phyloP scores from a whole-genome alignment of 2,888 invertebrate species.

The Stenotaenia linearis region DNA sequence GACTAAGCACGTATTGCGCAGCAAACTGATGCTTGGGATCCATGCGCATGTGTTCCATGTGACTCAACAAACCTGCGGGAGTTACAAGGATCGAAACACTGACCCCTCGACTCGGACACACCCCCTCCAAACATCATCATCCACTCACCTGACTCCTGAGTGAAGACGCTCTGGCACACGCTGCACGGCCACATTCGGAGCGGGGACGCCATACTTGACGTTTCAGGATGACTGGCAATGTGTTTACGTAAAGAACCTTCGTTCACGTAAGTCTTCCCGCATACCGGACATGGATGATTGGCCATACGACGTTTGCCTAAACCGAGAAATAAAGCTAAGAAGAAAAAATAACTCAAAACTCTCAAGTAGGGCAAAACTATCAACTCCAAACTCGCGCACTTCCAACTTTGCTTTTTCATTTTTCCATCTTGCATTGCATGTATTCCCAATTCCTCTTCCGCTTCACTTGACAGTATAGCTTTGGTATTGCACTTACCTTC shows the following conservation, averaged over 20 bases:
- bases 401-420: background rate
- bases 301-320: constrained; percentile 82
- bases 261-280: constrained; percentile 92
- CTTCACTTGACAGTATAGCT: background rate
- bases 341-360: background rate
- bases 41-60: constrained; percentile 96
- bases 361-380: background rate
- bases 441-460: background rate
- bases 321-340: constrained; percentile 17
- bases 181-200: constrained; percentile 94
- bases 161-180: constrained; percentile 90
- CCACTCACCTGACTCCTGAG: constrained; percentile 78
- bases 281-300: constrained; percentile 90
- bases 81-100: background rate
- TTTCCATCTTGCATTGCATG: background rate
- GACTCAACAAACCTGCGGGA: constrained; percentile 70
- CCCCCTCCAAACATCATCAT: background rate
- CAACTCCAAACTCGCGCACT: background rate
- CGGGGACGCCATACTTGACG: constrained; percentile 64
- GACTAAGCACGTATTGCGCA: constrained; percentile 82
- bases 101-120: constrained; percentile 16
- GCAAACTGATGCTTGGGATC: constrained; percentile 94
- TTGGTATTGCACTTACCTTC: background rate
- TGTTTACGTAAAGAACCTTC: constrained; percentile 89
- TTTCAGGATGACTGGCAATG: constrained; percentile 88